Conservation (phyloP, 2,888 invertebrate genomes). For the Brachypalpus laphriformis region DNA sequence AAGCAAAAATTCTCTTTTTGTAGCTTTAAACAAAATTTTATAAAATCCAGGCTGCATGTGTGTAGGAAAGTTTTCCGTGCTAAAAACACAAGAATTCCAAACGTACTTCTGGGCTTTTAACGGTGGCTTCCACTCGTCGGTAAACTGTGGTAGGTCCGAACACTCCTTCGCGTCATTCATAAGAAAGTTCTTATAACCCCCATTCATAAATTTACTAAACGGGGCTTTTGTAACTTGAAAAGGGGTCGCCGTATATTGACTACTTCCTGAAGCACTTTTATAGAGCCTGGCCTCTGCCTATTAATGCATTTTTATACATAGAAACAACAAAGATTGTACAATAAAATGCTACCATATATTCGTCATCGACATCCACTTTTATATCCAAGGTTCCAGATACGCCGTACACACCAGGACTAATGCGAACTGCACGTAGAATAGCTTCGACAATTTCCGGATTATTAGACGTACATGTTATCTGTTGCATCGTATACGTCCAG, state of each 20-base stretch:
- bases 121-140: not conserved
- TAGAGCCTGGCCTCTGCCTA: not conserved
- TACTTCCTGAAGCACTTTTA: not conserved
- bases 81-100: not conserved
- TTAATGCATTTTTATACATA: not conserved
- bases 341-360: not conserved
- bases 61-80: not conserved
- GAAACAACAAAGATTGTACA: not conserved
- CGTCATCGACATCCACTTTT: too few species aligned
- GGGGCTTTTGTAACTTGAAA: not conserved
- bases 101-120: not conserved
- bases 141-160: not conserved
- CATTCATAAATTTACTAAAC: not conserved
- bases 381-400: not conserved
- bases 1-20: too few species aligned
- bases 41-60: not conserved
- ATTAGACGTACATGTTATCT: not conserved
- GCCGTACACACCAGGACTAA: not conserved
- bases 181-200: not conserved
- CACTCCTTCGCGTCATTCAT: not conserved
- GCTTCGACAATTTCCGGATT: not conserved
- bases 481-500: not conserved
- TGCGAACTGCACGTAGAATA: not conserved
- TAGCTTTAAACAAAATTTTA: too few species aligned
- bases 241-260: not conserved